A percentile compares a stretch with the other conserved stretches of the same genome.
phyloP scores from a whole-genome alignment of 2,113 vertebrate species.

The Antennarius striatus region DNA sequence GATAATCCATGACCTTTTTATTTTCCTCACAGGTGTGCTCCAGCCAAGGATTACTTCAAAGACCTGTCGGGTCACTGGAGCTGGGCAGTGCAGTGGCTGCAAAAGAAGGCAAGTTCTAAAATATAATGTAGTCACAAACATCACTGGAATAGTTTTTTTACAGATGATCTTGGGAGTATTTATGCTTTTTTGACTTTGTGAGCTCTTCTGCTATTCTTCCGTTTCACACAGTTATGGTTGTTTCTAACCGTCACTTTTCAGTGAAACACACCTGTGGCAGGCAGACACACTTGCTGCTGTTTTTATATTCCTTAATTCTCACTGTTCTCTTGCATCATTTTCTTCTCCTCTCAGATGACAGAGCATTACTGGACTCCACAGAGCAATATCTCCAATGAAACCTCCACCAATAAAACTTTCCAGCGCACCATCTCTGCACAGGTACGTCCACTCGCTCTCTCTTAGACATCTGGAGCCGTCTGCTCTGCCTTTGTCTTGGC shows the following conservation, averaged over 20 bases:
- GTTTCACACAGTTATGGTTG: no score
- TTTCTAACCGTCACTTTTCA: no score
- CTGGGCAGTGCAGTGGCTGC: slow-evolving; percentile 98
- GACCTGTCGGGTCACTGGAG: slow-evolving; percentile 98
- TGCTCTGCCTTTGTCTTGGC: background rate
- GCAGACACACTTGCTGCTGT: background rate
- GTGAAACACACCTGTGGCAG: no score
- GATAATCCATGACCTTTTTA: background rate
- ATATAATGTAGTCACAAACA: background rate
- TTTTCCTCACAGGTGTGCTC: slow-evolving; percentile 84
- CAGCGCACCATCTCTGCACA: slow-evolving; percentile 99
- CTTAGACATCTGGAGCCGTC: slow-evolving; percentile 2
- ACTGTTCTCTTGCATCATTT: slow-evolving; percentile 14
- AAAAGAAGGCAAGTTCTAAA: slow-evolving; percentile 86
- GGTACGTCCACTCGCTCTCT: slow-evolving; percentile 73
- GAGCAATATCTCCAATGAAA: slow-evolving; percentile 98
- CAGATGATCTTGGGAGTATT: no score
- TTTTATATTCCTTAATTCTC: background rate
- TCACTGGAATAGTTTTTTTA: background rate
- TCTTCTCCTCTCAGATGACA: slow-evolving; percentile 86
- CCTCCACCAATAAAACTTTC: slow-evolving; percentile 98
- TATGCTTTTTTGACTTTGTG: no score
- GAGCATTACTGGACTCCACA: slow-evolving; percentile 99
- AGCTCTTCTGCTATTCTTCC: no score
- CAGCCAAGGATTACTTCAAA: slow-evolving; percentile 98